Conservation (phyloP, 2,113 vertebrate genomes). For the Cynoglossus semilaevis region DNA sequence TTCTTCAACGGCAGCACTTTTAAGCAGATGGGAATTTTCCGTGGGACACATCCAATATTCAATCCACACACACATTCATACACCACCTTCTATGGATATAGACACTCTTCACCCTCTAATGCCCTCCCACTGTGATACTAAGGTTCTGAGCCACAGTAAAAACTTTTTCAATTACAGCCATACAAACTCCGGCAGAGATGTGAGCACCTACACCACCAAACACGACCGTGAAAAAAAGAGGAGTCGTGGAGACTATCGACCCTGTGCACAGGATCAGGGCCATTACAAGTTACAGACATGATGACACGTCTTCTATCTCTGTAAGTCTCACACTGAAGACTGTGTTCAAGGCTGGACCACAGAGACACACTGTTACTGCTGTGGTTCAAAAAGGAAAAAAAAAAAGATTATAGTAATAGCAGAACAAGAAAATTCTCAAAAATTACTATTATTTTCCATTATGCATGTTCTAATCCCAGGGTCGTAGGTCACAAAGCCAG, state of each 20-base stretch:
- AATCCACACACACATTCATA: slow-evolving; percentile 1
- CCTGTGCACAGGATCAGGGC: slow-evolving; percentile 8
- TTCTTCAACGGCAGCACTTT: background rate
- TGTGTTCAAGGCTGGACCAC: too few relatives aligned
- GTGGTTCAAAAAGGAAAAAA: too few relatives aligned
- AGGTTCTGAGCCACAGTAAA: slow-evolving; percentile 27
- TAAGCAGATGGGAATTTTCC: background rate
- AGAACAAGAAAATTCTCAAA: too few relatives aligned
- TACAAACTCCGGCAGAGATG: slow-evolving; percentile 13
- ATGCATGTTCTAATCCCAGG: too few relatives aligned
- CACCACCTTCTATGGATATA: background rate
- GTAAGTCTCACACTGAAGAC: background rate
- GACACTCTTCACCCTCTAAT: slow-evolving; percentile 21
- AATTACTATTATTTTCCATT: too few relatives aligned
- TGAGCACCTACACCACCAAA: background rate
- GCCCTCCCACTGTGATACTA: slow-evolving; percentile 28
- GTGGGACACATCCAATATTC: background rate
- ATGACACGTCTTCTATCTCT: background rate
- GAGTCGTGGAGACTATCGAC: slow-evolving; percentile 10
- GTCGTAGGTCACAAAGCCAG: too few relatives aligned
- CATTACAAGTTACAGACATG: too few relatives aligned
- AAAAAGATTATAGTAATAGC: too few relatives aligned
- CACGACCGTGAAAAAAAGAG: background rate
- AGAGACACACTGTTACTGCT: too few relatives aligned
- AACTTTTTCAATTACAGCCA: slow-evolving; percentile 39